A percentile compares a stretch with the other conserved stretches of the same genome.
Evolutionary conservation across 2,888 invertebrate genomes (phyloP).

Genomic region (Agriopis marginaria): DNA sequence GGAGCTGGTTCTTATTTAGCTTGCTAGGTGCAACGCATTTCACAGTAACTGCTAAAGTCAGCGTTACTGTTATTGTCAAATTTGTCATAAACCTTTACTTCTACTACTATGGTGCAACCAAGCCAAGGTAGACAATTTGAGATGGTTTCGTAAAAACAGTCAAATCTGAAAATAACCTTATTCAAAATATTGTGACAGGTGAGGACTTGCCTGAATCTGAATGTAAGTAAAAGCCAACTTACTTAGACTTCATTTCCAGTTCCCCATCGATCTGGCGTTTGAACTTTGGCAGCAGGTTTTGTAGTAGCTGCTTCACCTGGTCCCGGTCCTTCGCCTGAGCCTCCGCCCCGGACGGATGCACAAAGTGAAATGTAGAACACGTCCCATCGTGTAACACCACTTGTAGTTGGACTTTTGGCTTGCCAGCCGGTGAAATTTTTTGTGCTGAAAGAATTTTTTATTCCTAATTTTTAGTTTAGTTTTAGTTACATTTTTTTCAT

Average conservation of each 20-base stretch:
- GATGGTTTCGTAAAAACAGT: too few species aligned
- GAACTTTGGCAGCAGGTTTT: constrained; percentile 96
- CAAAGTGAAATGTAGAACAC: constrained; percentile 99
- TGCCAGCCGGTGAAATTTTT: constrained; percentile 98
- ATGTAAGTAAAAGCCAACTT: constrained; percentile 42
- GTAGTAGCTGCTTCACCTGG: constrained; percentile 96
- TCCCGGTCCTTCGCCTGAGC: constrained; percentile 96
- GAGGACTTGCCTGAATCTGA: not conserved
- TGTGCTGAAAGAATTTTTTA: constrained; percentile 88
- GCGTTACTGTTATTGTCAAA: too few species aligned
- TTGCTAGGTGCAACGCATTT: too few species aligned
- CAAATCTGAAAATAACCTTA: too few species aligned
- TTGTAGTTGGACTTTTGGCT: constrained; percentile 99
- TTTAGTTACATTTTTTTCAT: too few species aligned
- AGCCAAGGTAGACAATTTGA: too few species aligned
- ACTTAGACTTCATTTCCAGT: constrained; percentile 94
- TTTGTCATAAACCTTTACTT: too few species aligned
- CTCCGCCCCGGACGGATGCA: constrained; percentile 93
- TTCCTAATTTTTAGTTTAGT: not conserved
- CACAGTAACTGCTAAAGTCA: too few species aligned
- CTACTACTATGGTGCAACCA: too few species aligned
- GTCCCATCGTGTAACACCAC: constrained; percentile 97
- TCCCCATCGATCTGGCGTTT: constrained; percentile 96
- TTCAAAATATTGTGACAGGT: too few species aligned
- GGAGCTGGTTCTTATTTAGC: too few species aligned